Conservation (phyloP, 2,113 vertebrate genomes). For the Sapajus apella region DNA sequence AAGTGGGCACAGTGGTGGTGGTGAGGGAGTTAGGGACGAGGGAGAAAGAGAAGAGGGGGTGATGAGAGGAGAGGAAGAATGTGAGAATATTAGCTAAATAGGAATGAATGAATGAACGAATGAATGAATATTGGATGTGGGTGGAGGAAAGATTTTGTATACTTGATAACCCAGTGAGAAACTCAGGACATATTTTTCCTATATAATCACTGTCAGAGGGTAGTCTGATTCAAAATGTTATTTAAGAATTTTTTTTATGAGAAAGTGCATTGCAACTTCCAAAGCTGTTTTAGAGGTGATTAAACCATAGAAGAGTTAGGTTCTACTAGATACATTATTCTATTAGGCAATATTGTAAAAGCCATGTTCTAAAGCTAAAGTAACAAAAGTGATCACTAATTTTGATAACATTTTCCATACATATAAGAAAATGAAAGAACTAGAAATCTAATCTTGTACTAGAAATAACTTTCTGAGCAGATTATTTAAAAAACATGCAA, state of each 20-base stretch:
- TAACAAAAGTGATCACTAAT: neutral
- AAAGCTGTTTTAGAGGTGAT: neutral
- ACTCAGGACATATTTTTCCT: neutral
- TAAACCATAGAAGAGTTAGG: neutral
- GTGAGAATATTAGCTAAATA: neutral
- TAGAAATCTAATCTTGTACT: neutral
- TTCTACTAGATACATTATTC: neutral
- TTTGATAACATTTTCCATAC: neutral
- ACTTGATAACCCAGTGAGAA: neutral
- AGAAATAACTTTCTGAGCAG: neutral
- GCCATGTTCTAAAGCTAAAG: neutral
- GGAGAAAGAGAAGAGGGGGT: fast-evolving
- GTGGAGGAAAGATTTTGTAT: neutral
- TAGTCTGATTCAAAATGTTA: neutral
- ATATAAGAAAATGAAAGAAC: neutral
- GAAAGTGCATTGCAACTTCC: neutral
- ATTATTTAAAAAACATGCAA: neutral
- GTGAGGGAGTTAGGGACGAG: neutral
- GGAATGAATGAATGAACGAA: neutral
- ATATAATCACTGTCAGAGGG: neutral
- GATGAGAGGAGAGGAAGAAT: neutral
- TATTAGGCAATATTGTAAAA: neutral
- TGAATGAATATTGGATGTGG: neutral
- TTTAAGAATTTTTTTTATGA: neutral
- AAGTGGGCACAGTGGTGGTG: no score